phyloP scores from a whole-genome alignment of 2,113 vertebrate genomes.

The Elgaria multicarinata region DNA sequence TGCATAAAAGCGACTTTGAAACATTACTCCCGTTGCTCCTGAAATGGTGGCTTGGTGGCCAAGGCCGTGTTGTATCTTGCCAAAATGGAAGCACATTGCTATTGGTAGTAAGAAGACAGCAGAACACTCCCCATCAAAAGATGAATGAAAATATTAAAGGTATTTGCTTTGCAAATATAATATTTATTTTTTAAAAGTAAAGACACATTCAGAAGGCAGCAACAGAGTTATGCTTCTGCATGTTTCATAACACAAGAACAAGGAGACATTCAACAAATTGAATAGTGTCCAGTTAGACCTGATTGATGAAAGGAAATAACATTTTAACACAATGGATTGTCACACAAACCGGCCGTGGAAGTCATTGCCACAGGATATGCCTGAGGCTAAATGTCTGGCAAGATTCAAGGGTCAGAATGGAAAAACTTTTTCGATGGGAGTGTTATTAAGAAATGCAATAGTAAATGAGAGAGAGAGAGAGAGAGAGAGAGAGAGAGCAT shows the following conservation, averaged over 20 bases:
- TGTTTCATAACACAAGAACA: not conserved
- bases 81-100: not conserved
- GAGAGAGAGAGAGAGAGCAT: not conserved
- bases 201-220: not conserved
- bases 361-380: not conserved
- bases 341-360: not conserved
- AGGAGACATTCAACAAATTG: not conserved
- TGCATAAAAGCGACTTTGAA: not conserved
- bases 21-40: not conserved
- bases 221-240: not conserved
- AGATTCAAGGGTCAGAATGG: not conserved
- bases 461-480: not conserved
- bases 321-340: constrained; percentile 25
- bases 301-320: constrained; percentile 3
- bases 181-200: not conserved
- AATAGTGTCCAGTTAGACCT: constrained; percentile 1
- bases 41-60: not conserved
- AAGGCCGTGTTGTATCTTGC: not conserved
- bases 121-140: not conserved
- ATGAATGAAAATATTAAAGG: not conserved
- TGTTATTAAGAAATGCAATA: constrained; percentile 12
- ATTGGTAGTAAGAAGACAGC: not conserved
- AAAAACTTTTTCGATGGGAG: not conserved
- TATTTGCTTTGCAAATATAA: not conserved
- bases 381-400: not conserved